phyloP scores from a whole-genome alignment of 1,140 invertebrate species.

The Drosophila suzukii region DNA sequence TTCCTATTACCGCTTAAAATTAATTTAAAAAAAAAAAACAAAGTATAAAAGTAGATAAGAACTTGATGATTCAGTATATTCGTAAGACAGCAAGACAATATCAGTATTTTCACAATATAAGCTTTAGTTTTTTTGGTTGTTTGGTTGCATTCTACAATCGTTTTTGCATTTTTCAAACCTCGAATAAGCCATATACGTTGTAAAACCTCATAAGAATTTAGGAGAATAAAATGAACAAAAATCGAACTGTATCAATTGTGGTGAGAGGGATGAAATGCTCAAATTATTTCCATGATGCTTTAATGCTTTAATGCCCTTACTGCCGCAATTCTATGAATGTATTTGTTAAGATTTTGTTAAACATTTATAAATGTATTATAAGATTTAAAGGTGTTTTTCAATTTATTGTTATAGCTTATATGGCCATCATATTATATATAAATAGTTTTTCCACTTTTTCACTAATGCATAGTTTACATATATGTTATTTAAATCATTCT shows the following conservation, averaged over 20 bases:
- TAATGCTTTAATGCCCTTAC: constrained; percentile 53
- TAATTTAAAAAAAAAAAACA: constrained; percentile 5
- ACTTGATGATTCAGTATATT: constrained; percentile 16
- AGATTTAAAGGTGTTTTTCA: constrained; percentile 75
- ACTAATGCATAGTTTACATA: constrained; percentile 68
- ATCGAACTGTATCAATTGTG: constrained; percentile 21
- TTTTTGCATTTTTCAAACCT: constrained; percentile 18
- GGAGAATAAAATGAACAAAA: constrained; percentile 48
- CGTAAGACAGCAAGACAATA: constrained; percentile 15
- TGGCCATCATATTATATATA: constrained; percentile 79
- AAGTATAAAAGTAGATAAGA: background rate
- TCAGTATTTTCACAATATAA: constrained; percentile 14
- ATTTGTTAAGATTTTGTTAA: constrained; percentile 78
- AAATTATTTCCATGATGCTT: constrained; percentile 41
- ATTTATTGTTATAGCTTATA: constrained; percentile 81
- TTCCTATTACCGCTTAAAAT: constrained; percentile 17
- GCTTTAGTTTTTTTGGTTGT: constrained; percentile 12
- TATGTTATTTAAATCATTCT: constrained; percentile 80
- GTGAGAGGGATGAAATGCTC: constrained; percentile 38
- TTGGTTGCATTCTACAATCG: constrained; percentile 1
- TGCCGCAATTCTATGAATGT: constrained; percentile 70
- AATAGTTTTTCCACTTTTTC: constrained; percentile 72
- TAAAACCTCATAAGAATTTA: constrained; percentile 25
- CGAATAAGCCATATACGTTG: constrained; percentile 5
- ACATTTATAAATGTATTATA: constrained; percentile 76